These are phyloP conservation scores for Chondrosia reniformis DNA, from an alignment of 37 sponge, comb jelly and placozoan genomes.

Conservation along the genomic window DNA sequence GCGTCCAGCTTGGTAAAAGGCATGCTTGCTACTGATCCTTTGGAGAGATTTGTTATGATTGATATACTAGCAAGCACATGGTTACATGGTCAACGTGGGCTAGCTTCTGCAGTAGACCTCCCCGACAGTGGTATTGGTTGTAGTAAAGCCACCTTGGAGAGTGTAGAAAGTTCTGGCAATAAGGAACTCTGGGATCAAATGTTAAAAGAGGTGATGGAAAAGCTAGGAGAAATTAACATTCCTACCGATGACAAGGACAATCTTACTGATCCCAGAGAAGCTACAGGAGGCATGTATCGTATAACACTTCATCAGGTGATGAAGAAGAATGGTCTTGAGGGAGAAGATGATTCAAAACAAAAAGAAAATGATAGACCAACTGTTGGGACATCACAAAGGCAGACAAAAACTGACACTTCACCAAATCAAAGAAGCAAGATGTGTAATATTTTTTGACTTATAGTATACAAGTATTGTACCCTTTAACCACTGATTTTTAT, in stretches of 20 bases:
- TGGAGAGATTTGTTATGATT: neutral
- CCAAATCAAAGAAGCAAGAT: too few relatives aligned
- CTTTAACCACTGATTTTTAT: too few relatives aligned
- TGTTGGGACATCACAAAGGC: too few relatives aligned
- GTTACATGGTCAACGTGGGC: neutral
- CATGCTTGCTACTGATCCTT: slow-evolving; percentile 29
- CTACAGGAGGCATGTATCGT: slow-evolving; percentile 1
- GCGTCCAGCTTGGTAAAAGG: slow-evolving; percentile 27
- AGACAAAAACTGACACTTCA: too few relatives aligned
- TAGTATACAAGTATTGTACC: too few relatives aligned
- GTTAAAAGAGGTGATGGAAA: neutral
- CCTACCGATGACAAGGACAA: slow-evolving; percentile 5
- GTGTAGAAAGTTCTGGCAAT: neutral
- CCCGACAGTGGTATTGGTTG: neutral
- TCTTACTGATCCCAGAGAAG: neutral
- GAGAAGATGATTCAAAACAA: neutral
- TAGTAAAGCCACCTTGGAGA: neutral
- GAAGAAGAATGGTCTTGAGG: neutral
- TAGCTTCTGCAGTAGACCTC: too few relatives aligned
- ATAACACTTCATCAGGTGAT: neutral
- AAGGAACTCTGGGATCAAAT: neutral
- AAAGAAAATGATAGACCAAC: too few relatives aligned
- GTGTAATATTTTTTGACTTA: too few relatives aligned
- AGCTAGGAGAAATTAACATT: neutral
- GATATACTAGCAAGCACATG: slow-evolving; percentile 23